A percentile compares a stretch with the other conserved stretches of the same genome.
phyloP scores from a whole-genome alignment of 2,888 invertebrate species.

The Leptinotarsa juncta region DNA sequence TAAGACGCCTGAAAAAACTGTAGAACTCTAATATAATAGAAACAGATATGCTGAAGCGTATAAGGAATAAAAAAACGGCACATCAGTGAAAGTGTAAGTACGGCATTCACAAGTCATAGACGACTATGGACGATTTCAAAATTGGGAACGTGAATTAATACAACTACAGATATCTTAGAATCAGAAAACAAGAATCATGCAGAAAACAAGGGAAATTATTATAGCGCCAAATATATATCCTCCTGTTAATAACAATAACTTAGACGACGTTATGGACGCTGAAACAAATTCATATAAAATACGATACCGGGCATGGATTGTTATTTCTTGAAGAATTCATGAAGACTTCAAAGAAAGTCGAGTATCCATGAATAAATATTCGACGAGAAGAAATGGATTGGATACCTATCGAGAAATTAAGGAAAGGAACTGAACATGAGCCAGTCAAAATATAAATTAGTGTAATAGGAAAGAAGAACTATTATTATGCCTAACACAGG shows the following conservation, averaged over 20 bases:
- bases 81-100: too few species aligned
- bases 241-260: neutral
- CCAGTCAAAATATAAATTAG: neutral
- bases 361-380: neutral
- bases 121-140: too few species aligned
- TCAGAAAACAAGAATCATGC: neutral
- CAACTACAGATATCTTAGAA: neutral
- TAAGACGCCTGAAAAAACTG: too few species aligned
- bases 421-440: neutral
- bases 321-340: neutral
- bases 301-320: neutral
- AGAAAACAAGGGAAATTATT: neutral
- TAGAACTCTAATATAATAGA: too few species aligned
- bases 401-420: neutral
- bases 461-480: neutral
- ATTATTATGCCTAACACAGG: too few species aligned
- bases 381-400: neutral
- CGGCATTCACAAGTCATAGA: too few species aligned
- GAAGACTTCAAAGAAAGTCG: neutral
- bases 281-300: slow-evolving; percentile 8
- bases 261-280: neutral
- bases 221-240: neutral
- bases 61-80: too few species aligned
- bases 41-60: too few species aligned
- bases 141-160: neutral